Evolutionary conservation across 2,888 invertebrate genomes (phyloP).

Genomic region (Agriotes lineatus): DNA sequence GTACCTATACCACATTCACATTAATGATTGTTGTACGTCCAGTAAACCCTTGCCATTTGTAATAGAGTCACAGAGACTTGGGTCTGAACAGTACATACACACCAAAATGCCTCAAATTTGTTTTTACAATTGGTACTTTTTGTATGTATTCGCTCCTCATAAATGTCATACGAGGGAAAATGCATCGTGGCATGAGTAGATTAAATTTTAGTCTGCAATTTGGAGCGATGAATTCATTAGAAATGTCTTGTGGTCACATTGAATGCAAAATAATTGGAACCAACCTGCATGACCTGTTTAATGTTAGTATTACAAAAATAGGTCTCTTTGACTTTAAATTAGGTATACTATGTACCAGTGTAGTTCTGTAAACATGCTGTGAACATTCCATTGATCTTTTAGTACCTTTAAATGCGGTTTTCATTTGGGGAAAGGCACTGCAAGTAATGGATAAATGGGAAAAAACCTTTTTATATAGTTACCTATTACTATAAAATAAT

Average conservation of each 20-base stretch:
- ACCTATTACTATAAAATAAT: too few relatives aligned
- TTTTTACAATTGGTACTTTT: constrained; percentile 42
- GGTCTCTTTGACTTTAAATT: constrained; percentile 65
- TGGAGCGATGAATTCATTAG: constrained; percentile 23
- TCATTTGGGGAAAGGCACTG: too few relatives aligned
- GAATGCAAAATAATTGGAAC: constrained; percentile 49
- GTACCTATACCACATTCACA: background rate
- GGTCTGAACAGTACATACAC: constrained; percentile 36
- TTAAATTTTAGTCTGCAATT: constrained; percentile 35
- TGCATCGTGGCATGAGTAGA: constrained; percentile 51
- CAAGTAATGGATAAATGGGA: too few relatives aligned
- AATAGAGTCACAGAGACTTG: constrained; percentile 66
- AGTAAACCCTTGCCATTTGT: constrained; percentile 49
- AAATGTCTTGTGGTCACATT: constrained; percentile 42
- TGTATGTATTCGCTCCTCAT: constrained; percentile 39
- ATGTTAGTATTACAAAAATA: constrained; percentile 43
- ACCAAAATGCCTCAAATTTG: constrained; percentile 5
- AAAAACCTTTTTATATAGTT: too few relatives aligned
- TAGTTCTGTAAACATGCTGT: constrained; percentile 17
- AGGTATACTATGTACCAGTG: constrained; percentile 1
- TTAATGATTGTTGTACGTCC: background rate
- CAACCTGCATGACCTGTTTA: constrained; percentile 55
- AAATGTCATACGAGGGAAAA: constrained; percentile 35
- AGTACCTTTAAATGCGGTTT: constrained; percentile 5
- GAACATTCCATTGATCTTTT: background rate